These are phyloP conservation scores for Uropsilus gracilis DNA, from an alignment of 2,113 vertebrate genomes.

Conservation along the genomic window DNA sequence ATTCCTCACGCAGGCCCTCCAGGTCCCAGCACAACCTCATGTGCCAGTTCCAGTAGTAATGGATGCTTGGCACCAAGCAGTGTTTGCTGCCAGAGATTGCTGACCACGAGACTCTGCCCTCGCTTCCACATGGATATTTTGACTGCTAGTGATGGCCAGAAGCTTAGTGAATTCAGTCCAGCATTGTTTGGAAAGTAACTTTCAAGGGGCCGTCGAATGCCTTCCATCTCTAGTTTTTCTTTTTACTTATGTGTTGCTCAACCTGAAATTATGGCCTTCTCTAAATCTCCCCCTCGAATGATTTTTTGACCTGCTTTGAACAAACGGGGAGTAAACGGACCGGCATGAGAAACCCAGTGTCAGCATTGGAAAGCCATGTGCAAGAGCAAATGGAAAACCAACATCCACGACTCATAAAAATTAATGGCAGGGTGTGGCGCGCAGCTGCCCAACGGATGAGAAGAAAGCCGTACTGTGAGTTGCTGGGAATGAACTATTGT, in stretches of 20 bases:
- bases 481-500: conserved; percentile 65
- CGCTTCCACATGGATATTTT: neutral
- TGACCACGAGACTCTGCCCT: conserved; percentile 39
- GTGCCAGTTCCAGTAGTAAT: too few relatives aligned
- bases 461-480: conserved; percentile 62
- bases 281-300: conserved; percentile 53
- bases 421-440: conserved; percentile 75
- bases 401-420: conserved; percentile 76
- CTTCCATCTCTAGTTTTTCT: conserved; percentile 48
- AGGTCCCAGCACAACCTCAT: too few relatives aligned
- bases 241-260: conserved; percentile 18
- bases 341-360: conserved; percentile 62
- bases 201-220: conserved; percentile 20
- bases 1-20: neutral
- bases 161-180: conserved; percentile 26
- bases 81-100: conserved; percentile 24
- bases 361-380: conserved; percentile 73
- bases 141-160: neutral
- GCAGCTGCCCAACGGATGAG: conserved; percentile 69
- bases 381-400: conserved; percentile 76
- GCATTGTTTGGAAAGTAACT: conserved; percentile 54
- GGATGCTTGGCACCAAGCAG: conserved; percentile 40
- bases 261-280: conserved; percentile 56
- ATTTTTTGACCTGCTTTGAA: conserved; percentile 61
- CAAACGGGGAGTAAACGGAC: conserved; percentile 62